Evolutionary conservation across 2,888 invertebrate genomes (phyloP).

Genomic region (Cristatella mucedo): DNA sequence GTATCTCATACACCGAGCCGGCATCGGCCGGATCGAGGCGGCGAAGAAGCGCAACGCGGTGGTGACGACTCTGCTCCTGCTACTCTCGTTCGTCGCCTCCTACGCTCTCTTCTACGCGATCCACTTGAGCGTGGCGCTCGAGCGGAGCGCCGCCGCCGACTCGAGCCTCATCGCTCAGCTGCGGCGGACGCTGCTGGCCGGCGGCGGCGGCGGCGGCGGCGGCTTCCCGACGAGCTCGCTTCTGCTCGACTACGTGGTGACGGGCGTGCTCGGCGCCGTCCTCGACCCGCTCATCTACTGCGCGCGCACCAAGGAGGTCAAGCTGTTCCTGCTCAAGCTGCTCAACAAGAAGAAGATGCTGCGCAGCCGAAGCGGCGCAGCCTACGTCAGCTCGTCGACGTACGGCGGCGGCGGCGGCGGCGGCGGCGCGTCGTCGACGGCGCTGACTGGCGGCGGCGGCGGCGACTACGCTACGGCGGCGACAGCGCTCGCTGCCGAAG

Average conservation of each 20-base stretch:
- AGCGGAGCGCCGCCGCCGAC: too few relatives aligned
- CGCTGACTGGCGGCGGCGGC: too few relatives aligned
- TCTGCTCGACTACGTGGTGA: conserved; percentile 1
- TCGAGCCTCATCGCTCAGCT: too few relatives aligned
- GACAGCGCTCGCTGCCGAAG: too few relatives aligned
- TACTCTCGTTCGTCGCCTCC: neutral
- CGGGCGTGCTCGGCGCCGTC: conserved; percentile 2
- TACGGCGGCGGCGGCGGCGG: too few relatives aligned
- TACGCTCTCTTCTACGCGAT: neutral
- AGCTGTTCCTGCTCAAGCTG: too few relatives aligned
- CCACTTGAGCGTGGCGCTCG: neutral
- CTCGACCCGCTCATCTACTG: conserved; percentile 7
- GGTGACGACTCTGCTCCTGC: neutral
- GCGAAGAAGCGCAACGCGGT: neutral
- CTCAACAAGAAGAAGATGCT: too few relatives aligned
- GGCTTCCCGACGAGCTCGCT: neutral
- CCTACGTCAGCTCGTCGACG: too few relatives aligned
- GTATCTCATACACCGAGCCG: neutral
- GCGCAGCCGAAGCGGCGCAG: too few relatives aligned
- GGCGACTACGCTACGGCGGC: too few relatives aligned
- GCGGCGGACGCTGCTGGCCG: too few relatives aligned
- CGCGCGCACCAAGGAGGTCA: conserved; percentile 3
- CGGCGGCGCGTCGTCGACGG: too few relatives aligned
- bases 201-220: neutral
- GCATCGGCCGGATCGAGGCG: neutral